These are phyloP conservation scores for Melanotaenia trifasciata DNA, from an alignment of 2,797 vertebrate species.

Conservation along the genomic window DNA sequence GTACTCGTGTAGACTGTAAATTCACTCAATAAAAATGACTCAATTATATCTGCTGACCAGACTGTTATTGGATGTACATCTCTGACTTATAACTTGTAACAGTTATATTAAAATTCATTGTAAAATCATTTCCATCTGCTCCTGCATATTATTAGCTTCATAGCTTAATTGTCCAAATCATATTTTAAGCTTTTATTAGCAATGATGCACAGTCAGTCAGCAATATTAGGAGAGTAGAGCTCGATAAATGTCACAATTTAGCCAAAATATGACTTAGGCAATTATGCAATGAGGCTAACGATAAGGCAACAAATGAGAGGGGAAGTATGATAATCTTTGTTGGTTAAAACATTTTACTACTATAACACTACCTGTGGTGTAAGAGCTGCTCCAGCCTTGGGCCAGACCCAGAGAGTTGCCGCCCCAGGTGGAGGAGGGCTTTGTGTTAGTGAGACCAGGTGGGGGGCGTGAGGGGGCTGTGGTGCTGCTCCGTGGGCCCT, in stretches of 20 bases:
- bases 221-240: too few relatives aligned
- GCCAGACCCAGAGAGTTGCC: slow-evolving; percentile 89
- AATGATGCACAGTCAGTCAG: too few relatives aligned
- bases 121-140: not conserved
- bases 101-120: not conserved
- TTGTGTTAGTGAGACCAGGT: slow-evolving; percentile 94
- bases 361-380: slow-evolving; percentile 87
- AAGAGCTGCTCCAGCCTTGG: slow-evolving; percentile 95
- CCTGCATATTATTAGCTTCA: too few relatives aligned
- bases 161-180: too few relatives aligned
- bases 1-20: not conserved
- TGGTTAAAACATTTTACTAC: not conserved
- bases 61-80: too few relatives aligned
- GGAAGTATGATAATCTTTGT: not conserved
- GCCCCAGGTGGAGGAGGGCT: slow-evolving; percentile 97
- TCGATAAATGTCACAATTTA: too few relatives aligned
- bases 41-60: not conserved
- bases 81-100: too few relatives aligned
- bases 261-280: too few relatives aligned
- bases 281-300: too few relatives aligned
- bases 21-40: not conserved
- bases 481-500: slow-evolving; percentile 88
- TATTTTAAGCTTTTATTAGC: too few relatives aligned
- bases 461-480: slow-evolving; percentile 93
- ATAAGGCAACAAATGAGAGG: not conserved